Evolutionary conservation across 2,888 invertebrate genomes (phyloP).

Genomic region (Zaprionus lineosus): DNA sequence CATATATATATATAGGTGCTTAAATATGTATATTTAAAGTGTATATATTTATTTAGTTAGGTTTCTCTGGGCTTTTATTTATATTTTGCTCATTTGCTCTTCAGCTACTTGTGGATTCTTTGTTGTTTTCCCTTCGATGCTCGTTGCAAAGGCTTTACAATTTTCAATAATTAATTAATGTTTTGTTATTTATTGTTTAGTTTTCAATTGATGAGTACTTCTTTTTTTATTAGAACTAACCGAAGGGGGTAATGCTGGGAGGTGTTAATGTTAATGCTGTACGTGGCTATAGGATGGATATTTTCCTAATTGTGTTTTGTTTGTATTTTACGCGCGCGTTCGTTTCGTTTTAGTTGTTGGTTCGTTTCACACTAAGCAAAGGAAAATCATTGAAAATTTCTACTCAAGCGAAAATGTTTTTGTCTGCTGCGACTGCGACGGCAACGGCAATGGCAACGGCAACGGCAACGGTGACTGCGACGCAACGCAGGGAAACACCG

Average conservation of each 20-base stretch:
- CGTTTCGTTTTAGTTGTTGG: conserved; percentile 81
- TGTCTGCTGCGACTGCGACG: conserved; percentile 38
- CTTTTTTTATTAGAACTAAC: too few species aligned
- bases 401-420: conserved; percentile 61
- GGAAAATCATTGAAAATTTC: conserved; percentile 66
- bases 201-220: conserved; percentile 14
- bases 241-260: conserved; percentile 1
- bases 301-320: conserved; percentile 28
- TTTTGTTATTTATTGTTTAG: conserved; percentile 35
- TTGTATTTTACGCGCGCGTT: conserved; percentile 73
- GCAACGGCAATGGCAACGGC: conserved; percentile 19
- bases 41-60: conserved; percentile 23
- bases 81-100: conserved; percentile 39
- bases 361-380: conserved; percentile 81
- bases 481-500: conserved; percentile 53
- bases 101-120: conserved; percentile 71
- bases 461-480: conserved; percentile 23
- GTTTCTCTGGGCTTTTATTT: conserved; percentile 44
- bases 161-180: not conserved
- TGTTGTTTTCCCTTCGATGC: conserved; percentile 21
- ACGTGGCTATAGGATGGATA: conserved; percentile 25
- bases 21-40: conserved; percentile 8
- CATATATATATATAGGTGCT: not conserved
- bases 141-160: conserved; percentile 25
- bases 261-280: conserved; percentile 46